phyloP scores from a whole-genome alignment of 2,797 vertebrate species.

The Diplodus puntazzo region DNA sequence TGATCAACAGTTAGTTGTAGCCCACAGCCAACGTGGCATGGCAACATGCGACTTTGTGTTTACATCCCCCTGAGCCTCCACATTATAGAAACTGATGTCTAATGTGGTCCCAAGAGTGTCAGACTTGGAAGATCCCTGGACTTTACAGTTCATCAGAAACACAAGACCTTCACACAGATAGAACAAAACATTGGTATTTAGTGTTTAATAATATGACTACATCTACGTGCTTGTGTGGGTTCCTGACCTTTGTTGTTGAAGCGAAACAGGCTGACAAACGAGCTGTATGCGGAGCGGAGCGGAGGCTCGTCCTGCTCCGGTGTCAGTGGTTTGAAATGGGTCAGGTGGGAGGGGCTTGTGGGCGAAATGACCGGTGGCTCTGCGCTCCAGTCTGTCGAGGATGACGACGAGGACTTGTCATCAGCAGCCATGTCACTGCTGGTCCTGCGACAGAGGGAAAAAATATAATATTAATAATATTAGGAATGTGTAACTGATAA shows the following conservation, averaged over 20 bases:
- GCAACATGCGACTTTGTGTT: background rate
- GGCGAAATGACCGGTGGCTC: constrained; percentile 89
- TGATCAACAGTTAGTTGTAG: background rate
- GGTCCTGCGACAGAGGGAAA: constrained; percentile 64
- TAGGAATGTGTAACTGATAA: background rate
- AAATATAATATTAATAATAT: background rate
- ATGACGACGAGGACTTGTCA: constrained; percentile 89
- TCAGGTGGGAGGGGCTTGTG: constrained; percentile 94
- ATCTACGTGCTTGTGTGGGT: background rate
- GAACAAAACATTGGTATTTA: background rate
- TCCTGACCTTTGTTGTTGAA: constrained; percentile 95
- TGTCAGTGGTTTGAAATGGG: constrained; percentile 97
- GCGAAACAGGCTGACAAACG: constrained; percentile 97
- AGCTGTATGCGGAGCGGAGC: constrained; percentile 98
- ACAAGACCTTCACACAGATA: background rate
- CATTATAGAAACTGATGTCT: background rate
- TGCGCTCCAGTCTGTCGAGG: constrained; percentile 87
- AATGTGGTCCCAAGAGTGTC: background rate
- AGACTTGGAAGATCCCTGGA: background rate
- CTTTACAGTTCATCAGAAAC: too few relatives aligned
- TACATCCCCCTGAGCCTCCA: background rate
- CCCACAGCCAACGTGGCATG: background rate
- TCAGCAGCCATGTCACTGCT: constrained; percentile 94
- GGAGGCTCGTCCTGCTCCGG: constrained; percentile 98
- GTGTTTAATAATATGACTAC: background rate